phyloP scores from a whole-genome alignment of 2,797 vertebrate species.

The Parauchenoglanis ngamensis region DNA sequence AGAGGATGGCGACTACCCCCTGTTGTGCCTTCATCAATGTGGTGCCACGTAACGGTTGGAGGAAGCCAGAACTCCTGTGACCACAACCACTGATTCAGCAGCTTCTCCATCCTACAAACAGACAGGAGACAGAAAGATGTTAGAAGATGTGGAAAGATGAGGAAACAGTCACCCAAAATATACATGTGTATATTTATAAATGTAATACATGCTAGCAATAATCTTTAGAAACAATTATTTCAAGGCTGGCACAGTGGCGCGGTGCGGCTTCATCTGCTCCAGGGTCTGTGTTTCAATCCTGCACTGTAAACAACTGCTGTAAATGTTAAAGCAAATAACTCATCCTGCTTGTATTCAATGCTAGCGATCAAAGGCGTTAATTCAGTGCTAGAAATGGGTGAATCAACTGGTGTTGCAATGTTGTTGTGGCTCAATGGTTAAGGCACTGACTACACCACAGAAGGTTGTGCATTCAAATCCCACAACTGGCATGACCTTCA shows the following conservation, averaged over 20 bases:
- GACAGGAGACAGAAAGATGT: too few species aligned
- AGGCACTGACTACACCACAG: too few species aligned
- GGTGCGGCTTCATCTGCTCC: not conserved
- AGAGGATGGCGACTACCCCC: conserved; percentile 70
- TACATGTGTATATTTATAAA: not conserved
- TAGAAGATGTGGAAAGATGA: not conserved
- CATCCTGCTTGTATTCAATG: too few species aligned
- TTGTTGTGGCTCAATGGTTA: too few species aligned
- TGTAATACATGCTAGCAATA: not conserved
- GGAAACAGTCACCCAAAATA: not conserved
- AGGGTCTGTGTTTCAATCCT: not conserved
- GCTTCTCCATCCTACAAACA: conserved; percentile 74
- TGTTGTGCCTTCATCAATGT: conserved; percentile 69
- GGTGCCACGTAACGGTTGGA: conserved; percentile 78
- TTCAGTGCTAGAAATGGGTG: too few species aligned
- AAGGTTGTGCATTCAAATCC: too few species aligned
- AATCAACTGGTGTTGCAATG: too few species aligned
- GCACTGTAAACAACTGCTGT: too few species aligned
- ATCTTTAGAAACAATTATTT: not conserved
- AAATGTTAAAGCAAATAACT: too few species aligned
- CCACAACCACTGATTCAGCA: conserved; percentile 84
- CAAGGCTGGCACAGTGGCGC: not conserved
- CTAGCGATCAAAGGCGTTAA: too few species aligned
- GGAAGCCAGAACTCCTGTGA: conserved; percentile 84
- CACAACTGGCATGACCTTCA: too few species aligned